Evolutionary conservation across 2,888 invertebrate species (phyloP), one percentile per base, ranked within the genome.

Genomic region (Drosophila mimica): DNA sequence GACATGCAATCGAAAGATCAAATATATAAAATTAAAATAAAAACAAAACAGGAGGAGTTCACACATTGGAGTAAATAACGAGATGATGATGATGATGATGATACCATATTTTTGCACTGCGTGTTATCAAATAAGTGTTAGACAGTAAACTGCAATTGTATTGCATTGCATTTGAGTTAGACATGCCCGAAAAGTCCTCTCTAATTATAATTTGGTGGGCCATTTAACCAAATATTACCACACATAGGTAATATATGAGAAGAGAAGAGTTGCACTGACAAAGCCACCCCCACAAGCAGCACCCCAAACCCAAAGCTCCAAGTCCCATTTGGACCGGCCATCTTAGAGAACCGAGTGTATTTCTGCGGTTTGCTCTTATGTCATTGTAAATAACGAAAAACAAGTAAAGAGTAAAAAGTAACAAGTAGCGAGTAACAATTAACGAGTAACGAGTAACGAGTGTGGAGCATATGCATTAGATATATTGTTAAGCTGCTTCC

Each of bases 41-140:
- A 46, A 63, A 36, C 38, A 33, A 38, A 46, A 17, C 36, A 20
- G 20, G 52, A 34, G 13, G 34, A 40, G 9, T 52, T 61, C 64
- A 52, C 56, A 76, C 30, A 76, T 61, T 61, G 33, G 38, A 43
- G n/a, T 46, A 51, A 73, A 51, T 59, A 30, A 52, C 36, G n/a
- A 40, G 3, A 53, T 52, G 36, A 75, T 48, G 17, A 68, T 38
- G 49, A 71, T 25, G 62, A 67, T 52, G 36, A 74, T 60, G 70
- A 79, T 79, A 77, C 58, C 62, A 85, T 85, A 85, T 85, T 85
- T 85, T 85, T 85, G 85, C 85, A 85, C 85, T 83, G 90, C 76
- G 89, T 85, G 90, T 85, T 85, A 85, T 73, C 75, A 61, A 70
- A 60, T 85, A 90, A 89, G 90, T 89, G 87, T 86, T 90, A 86